phyloP scores from a whole-genome alignment of 2,888 invertebrate genomes.

The Polyploca ridens region DNA sequence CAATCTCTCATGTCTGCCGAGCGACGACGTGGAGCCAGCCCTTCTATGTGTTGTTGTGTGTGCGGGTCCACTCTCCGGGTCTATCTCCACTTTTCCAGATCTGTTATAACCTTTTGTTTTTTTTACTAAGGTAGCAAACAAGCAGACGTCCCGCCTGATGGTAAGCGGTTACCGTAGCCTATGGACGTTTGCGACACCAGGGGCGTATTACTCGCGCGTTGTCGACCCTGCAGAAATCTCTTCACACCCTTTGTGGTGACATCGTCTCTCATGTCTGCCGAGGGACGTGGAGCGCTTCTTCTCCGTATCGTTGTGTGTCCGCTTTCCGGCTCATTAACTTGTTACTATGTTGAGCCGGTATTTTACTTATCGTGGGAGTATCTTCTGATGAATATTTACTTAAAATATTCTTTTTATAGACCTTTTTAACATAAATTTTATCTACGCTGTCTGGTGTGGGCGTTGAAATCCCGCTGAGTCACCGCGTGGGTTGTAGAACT shows the following conservation, averaged over 20 bases:
- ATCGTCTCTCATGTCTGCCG: neutral
- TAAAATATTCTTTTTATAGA: neutral
- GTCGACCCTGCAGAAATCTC: too few relatives aligned
- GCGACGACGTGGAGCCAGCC: neutral
- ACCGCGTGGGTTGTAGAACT: neutral
- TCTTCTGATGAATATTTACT: neutral
- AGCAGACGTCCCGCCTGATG: too few relatives aligned
- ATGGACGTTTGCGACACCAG: too few relatives aligned
- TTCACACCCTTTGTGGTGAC: neutral
- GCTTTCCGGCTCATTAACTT: too few relatives aligned
- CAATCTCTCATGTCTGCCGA: conserved; percentile 1
- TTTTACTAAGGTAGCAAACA: too few relatives aligned
- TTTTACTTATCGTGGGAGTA: conserved; percentile 1
- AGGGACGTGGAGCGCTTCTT: neutral
- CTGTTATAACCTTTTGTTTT: neutral
- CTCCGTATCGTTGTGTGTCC: too few relatives aligned
- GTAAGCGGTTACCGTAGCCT: too few relatives aligned
- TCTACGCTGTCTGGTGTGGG: neutral
- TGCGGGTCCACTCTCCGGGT: neutral
- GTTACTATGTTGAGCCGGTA: neutral
- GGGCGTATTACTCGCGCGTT: too few relatives aligned
- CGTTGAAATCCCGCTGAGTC: neutral
- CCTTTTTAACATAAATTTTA: neutral
- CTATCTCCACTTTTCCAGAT: neutral
- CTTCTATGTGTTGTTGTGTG: neutral